Percentiles rank a stretch among this genome's conserved stretches.
These are phyloP conservation scores for Astyanax mexicanus DNA, from an alignment of 2,797 vertebrate species.

Conservation along the genomic window DNA sequence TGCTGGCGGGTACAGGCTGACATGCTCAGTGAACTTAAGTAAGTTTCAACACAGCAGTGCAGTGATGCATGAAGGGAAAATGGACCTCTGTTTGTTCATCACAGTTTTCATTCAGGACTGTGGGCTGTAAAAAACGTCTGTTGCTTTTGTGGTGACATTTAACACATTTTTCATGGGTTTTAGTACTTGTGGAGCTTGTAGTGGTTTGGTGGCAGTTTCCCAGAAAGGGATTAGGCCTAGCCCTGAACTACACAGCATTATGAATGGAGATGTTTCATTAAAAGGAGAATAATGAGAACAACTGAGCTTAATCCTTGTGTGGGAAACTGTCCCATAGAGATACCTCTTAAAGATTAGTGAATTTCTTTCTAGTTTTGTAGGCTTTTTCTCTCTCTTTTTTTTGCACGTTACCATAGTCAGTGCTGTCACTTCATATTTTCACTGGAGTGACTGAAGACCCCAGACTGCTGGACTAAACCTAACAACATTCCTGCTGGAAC, in stretches of 20 bases:
- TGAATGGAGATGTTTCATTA: no score
- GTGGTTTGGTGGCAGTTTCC: no score
- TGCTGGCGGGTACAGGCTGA: conserved; percentile 26
- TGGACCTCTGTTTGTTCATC: neutral
- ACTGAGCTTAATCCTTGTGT: no score
- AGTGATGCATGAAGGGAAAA: conserved; percentile 19
- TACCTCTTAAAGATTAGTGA: neutral
- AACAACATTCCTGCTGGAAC: conserved; percentile 8
- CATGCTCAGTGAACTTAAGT: conserved; percentile 24
- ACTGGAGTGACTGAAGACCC: conserved; percentile 16
- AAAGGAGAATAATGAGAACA: no score
- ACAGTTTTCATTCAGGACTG: neutral
- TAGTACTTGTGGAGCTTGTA: neutral
- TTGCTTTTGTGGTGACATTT: neutral
- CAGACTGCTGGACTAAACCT: conserved; percentile 5
- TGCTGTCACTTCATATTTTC: conserved; percentile 43
- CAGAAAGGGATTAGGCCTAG: neutral
- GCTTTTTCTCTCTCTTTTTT: conserved; percentile 9
- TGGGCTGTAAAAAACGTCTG: neutral
- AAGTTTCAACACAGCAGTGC: conserved; percentile 32
- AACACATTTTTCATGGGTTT: neutral
- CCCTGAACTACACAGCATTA: no score
- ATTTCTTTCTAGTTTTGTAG: conserved; percentile 22
- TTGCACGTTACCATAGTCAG: neutral
- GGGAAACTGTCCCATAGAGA: no score